Evolutionary conservation across 2,797 vertebrate species (phyloP).

Genomic region (Sciurus vulgaris): DNA sequence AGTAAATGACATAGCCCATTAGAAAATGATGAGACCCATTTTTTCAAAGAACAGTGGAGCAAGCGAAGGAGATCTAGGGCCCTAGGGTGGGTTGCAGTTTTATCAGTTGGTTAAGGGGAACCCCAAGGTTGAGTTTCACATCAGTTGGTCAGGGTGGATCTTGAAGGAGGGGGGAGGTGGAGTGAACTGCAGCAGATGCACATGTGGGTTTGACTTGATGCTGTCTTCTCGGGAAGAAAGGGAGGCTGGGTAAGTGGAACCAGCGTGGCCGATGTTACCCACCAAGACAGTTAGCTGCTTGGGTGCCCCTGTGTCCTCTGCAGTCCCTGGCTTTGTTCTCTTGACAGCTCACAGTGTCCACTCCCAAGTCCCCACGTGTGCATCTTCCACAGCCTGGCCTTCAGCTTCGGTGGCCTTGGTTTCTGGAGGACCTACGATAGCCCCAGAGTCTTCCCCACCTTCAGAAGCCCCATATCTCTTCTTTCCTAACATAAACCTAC

Average conservation of each 20-base stretch:
- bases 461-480: not conserved
- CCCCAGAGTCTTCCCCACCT: not conserved
- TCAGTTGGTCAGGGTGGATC: no score
- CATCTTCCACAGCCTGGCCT: not conserved
- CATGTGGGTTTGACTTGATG: fast-evolving
- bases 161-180: not conserved
- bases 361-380: fast-evolving
- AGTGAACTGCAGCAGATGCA: not conserved
- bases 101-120: not conserved
- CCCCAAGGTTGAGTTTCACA: not conserved
- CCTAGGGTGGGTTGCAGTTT: not conserved
- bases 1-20: not conserved
- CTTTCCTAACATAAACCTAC: not conserved
- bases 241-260: not conserved
- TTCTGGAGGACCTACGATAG: not conserved
- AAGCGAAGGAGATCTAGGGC: not conserved
- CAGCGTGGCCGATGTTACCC: not conserved
- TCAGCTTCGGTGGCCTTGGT: not conserved
- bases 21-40: not conserved
- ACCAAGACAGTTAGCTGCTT: not conserved
- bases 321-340: not conserved
- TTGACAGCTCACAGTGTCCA: not conserved
- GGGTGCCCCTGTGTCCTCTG: not conserved
- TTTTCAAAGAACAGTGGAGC: not conserved
- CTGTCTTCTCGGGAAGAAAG: not conserved